A percentile compares a stretch with the other conserved stretches of the same genome.
Conservation (phyloP, 2,888 invertebrate species). For the Scelioninae gen. 1 region DNA sequence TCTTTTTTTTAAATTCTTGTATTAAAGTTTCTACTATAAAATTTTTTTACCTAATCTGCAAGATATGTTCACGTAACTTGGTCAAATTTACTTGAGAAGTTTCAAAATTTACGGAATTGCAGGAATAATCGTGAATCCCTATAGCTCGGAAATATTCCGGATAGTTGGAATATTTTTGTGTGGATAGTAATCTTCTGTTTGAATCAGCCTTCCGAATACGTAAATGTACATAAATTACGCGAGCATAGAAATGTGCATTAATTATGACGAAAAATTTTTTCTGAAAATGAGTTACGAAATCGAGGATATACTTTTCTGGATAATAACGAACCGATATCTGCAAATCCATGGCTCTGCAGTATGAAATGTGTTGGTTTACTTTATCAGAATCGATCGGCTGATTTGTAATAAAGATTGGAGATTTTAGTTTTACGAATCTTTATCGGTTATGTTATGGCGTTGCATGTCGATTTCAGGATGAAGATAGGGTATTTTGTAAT, state of each 20-base stretch:
- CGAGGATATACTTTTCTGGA: conserved; percentile 8
- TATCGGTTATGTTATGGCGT: conserved; percentile 22
- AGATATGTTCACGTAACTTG: conserved; percentile 55
- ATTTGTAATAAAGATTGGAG: conserved; percentile 35
- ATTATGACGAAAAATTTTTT: conserved; percentile 53
- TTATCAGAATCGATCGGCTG: conserved; percentile 17
- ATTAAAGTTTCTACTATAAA: no score
- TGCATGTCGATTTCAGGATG: conserved; percentile 17
- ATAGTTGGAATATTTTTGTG: conserved; percentile 65
- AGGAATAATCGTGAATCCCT: conserved; percentile 46
- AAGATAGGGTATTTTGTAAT: not conserved
- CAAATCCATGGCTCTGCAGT: not conserved
- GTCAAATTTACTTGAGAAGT: conserved; percentile 57
- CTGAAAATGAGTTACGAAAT: conserved; percentile 54
- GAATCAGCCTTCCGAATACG: conserved; percentile 47
- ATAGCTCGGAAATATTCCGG: conserved; percentile 52
- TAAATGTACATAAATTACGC: conserved; percentile 49
- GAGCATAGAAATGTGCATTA: conserved; percentile 42
- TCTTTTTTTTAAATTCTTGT: no score
- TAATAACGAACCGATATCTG: not conserved
- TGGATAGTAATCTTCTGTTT: conserved; percentile 58
- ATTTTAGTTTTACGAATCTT: conserved; percentile 32
- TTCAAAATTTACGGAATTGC: conserved; percentile 66
- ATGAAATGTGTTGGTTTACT: conserved; percentile 5
- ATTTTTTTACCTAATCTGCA: no score